Base-by-base conservation (phyloP, 2,113 vertebrate species). In the Oriolus oriolus region DNA sequence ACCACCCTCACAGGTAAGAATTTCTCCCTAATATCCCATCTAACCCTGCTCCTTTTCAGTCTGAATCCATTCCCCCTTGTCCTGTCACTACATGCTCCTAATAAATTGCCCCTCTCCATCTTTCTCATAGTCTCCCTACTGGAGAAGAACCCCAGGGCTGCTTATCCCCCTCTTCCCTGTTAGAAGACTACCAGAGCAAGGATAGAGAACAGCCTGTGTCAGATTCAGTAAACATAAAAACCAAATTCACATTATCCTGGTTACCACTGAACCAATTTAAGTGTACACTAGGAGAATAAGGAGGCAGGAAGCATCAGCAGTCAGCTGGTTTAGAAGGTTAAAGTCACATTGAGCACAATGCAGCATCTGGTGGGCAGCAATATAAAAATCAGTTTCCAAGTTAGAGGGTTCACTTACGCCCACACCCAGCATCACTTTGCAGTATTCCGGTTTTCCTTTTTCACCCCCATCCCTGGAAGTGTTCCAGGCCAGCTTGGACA, bases 101-200 rank as follows among this genome's bases (percentile, higher is more conserved):
- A 18, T 35, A 33, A 56, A 63, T 13, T 0, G 0, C 8, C 18
- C 23, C 56, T 49, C 13, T 56, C 15, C 10, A 16, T 44, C 71
- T 23, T 63, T 28, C 19, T 50, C 2, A 0, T 24, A 69, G 41
- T 6, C 8, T 70, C 20, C 42, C 47, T 28, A 33, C 35, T 2
- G 9, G 35, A 33, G 39, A 80, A 63, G 44, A 76, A 57, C 19
- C 63, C 66, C 35, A 49, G 0, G 1, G 30, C 45, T 4, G 3
- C 30, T 83, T 17, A 50, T 23, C n/a, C 4, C 3, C 0, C 18
- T 30, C 28, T 68, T 2, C n/a, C 33, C 22, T 4, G 1, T 0
- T 1, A 1, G 11, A 70, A 52, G 16, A 30, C 2, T 2, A 5
- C 1, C 6, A 35, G 8, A 61, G 8, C 31, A 85, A 79, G 50